Percentiles rank a stretch among this genome's conserved stretches.
Evolutionary conservation across 2,113 vertebrate genomes (phyloP).

Genomic region (Megalops atlanticus): DNA sequence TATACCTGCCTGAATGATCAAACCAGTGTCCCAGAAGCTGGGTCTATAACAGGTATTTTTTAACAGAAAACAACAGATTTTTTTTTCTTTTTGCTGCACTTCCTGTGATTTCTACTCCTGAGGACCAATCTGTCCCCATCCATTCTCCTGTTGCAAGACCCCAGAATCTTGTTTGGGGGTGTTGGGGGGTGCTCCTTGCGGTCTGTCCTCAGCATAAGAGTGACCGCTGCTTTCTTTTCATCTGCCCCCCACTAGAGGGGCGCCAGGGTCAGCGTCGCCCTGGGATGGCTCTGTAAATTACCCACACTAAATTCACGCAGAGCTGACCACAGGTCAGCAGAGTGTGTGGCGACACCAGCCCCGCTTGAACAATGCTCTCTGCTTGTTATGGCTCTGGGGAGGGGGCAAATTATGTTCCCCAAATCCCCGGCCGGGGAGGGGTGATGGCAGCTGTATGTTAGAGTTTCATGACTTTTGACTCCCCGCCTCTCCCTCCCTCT

Average conservation of each 20-base stretch:
- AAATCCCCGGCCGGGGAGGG: not conserved
- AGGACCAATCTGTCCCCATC: too few relatives aligned
- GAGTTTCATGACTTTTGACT: not conserved
- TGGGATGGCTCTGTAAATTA: not conserved
- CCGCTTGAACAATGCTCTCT: not conserved
- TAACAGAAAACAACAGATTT: too few relatives aligned
- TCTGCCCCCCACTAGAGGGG: not conserved
- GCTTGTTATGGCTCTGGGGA: not conserved
- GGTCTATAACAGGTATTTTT: too few relatives aligned
- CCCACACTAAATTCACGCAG: not conserved
- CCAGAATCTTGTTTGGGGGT: too few relatives aligned
- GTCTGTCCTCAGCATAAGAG: not conserved
- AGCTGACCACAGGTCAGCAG: not conserved
- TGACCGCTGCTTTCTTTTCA: conserved; percentile 1
- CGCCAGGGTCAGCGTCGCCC: not conserved
- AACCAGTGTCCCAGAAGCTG: too few relatives aligned
- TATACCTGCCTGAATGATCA: too few relatives aligned
- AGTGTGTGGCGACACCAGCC: not conserved
- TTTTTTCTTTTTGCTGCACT: too few relatives aligned
- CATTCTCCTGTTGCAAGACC: not conserved
- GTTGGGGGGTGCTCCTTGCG: not conserved
- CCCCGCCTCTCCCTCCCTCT: not conserved
- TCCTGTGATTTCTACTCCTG: too few relatives aligned
- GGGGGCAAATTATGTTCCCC: not conserved
- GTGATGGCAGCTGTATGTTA: not conserved